Base-by-base conservation (phyloP, 2,888 invertebrate species). In the Drosophila suboccidentalis region DNA sequence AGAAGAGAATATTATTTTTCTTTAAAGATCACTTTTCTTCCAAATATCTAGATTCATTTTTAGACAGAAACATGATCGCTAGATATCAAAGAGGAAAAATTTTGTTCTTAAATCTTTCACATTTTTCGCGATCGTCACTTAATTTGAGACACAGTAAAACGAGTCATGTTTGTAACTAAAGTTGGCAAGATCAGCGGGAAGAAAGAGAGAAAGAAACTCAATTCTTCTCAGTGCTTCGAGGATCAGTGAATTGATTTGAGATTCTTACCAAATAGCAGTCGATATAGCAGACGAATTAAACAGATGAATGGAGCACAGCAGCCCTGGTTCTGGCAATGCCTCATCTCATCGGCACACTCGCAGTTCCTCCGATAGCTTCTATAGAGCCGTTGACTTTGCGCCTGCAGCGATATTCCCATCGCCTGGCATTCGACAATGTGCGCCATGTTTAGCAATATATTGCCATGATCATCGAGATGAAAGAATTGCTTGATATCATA, bases 401-500 rank as follows among this genome's bases (percentile, higher is more conserved):
- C 57, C 32, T 83, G 84, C 0, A 79, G 68, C 11, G 87, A 75
- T 39, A 87, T 65, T 1, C 91, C 92, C 62, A 80, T 80, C 0
- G 91, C 92, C 51, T 86, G 87, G 13, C 87, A 84, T 59, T 92
- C 93, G 1, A 81, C 78, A 26, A 93, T 91, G 74, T 93, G 93
- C 62, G 85, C 69, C 61, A 91, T 91, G 65, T 90, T 91, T 32
- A 92, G 64, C 78, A 92, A 71, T 39, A 92, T 92, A 82, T 91
- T 92, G 73, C 93, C 93, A 66, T 91, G 80, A 50, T 93, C 93
- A 77, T 92, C 92, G 55, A 93, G 90, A 53, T 91, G 93, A 80
- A 93, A 93, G 88, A 92, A 93, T 77, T 92, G 83, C 65, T 91
- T 91, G 60, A 92, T 91, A 65, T 92, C 92, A 49, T 91, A 92